Evolutionary conservation across 2,113 vertebrate species (phyloP).

Genomic region (Muntiacus muntjak): DNA sequence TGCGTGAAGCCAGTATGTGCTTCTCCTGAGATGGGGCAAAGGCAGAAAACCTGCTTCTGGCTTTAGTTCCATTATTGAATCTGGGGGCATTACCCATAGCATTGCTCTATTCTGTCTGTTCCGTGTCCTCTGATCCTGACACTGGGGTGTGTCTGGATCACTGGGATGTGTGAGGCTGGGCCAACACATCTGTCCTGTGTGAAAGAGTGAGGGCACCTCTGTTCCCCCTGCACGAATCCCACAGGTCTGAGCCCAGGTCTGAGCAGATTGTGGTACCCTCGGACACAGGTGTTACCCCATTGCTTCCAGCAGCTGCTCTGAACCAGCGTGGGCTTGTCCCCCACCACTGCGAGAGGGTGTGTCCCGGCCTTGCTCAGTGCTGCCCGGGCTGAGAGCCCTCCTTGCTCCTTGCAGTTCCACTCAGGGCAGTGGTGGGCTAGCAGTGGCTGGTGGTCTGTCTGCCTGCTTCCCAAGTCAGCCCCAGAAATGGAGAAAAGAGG

Average conservation of each 20-base stretch:
- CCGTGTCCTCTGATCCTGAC: background rate
- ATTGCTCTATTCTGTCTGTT: background rate
- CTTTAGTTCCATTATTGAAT: background rate
- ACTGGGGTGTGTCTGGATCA: too few relatives aligned
- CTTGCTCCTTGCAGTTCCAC: background rate
- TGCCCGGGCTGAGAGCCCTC: background rate
- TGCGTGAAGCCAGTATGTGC: background rate
- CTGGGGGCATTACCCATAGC: accelerated
- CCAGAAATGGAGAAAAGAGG: slow-evolving; percentile 81
- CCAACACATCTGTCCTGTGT: background rate
- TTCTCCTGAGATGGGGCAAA: background rate
- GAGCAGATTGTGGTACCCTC: accelerated
- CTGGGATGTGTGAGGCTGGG: background rate
- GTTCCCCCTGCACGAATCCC: background rate
- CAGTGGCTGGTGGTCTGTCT: background rate
- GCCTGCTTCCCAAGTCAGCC: background rate
- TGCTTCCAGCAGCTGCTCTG: background rate
- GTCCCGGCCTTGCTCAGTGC: background rate
- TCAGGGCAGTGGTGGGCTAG: too few relatives aligned
- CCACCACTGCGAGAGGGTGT: background rate
- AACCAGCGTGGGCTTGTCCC: background rate
- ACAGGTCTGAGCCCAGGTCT: too few relatives aligned
- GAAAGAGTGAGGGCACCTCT: background rate
- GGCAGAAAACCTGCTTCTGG: background rate
- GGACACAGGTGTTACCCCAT: background rate